Evolutionary conservation across 2,888 invertebrate species (phyloP), one percentile per base, ranked within the genome.

Genomic region (Adela reaumurella): DNA sequence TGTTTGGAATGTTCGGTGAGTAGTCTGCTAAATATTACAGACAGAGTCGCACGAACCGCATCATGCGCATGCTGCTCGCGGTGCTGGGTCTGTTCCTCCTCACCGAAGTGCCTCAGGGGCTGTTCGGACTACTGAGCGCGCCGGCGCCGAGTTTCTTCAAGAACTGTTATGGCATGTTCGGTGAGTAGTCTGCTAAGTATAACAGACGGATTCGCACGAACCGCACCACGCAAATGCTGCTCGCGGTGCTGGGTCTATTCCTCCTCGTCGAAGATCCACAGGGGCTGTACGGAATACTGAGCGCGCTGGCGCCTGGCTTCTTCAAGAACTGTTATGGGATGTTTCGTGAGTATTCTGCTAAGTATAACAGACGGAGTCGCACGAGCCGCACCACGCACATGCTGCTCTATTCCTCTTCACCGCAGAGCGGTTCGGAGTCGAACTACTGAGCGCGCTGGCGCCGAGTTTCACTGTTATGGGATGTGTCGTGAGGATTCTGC

Each of bases 51-150:
- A n/a, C n/a, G n/a, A n/a, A n/a, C n/a, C n/a, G n/a, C n/a, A n/a
- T n/a, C 0, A 95, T 94, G 0, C 84, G 88, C 54, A 94, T 95
- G 94, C 74, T 95, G 50, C 74, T 95, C n/a, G n/a, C n/a, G n/a
- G n/a, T n/a, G n/a, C n/a, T n/a, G n/a, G n/a, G n/a, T n/a, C n/a
- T n/a, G n/a, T n/a, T n/a, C n/a, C n/a, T n/a, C n/a, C n/a, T n/a
- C n/a, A n/a, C n/a, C n/a, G n/a, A n/a, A n/a, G n/a, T n/a, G n/a
- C n/a, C n/a, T n/a, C n/a, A n/a, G n/a, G n/a, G n/a, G n/a, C n/a
- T n/a, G n/a, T n/a, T n/a, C n/a, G n/a, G 90, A 0, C 81, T 95
- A n/a, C n/a, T n/a, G n/a, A n/a, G n/a, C n/a, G n/a, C n/a, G n/a
- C n/a, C n/a, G n/a, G n/a, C n/a, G n/a, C 19, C 87, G 24, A 77